phyloP scores from a whole-genome alignment of 2,797 vertebrate species.

The Anas acuta region DNA sequence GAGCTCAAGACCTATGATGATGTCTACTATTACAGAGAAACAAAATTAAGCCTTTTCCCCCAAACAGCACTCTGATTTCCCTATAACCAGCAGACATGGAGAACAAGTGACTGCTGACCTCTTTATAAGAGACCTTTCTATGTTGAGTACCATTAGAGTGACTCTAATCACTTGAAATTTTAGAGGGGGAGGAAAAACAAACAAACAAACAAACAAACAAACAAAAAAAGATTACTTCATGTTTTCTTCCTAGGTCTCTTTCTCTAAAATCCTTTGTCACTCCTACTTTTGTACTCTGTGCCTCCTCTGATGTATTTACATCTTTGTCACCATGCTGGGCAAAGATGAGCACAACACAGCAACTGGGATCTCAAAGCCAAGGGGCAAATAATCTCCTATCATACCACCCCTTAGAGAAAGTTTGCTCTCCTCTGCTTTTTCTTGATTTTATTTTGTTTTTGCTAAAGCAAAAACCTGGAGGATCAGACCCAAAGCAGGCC shows the following conservation, averaged over 20 bases:
- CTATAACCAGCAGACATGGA: neutral
- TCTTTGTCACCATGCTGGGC: neutral
- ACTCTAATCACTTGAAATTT: neutral
- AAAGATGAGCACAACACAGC: neutral
- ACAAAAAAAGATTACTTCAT: neutral
- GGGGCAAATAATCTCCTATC: neutral
- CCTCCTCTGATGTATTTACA: neutral
- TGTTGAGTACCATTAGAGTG: neutral
- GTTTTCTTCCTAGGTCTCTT: neutral
- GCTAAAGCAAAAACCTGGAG: neutral
- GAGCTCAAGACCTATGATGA: neutral
- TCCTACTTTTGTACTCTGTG: neutral
- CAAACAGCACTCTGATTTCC: neutral
- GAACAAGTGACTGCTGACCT: neutral
- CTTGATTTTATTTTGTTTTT: no score
- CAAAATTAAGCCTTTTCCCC: neutral
- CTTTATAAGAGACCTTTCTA: neutral
- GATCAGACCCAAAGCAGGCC: neutral
- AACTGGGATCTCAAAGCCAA: neutral
- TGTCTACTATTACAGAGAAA: neutral
- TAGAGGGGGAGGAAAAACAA: rapidly evolving
- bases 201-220: no score
- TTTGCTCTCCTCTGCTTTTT: neutral
- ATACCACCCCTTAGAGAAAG: neutral
- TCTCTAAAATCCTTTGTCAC: neutral